Conservation (phyloP, 2,888 invertebrate genomes). For the Napeogenes inachia region DNA sequence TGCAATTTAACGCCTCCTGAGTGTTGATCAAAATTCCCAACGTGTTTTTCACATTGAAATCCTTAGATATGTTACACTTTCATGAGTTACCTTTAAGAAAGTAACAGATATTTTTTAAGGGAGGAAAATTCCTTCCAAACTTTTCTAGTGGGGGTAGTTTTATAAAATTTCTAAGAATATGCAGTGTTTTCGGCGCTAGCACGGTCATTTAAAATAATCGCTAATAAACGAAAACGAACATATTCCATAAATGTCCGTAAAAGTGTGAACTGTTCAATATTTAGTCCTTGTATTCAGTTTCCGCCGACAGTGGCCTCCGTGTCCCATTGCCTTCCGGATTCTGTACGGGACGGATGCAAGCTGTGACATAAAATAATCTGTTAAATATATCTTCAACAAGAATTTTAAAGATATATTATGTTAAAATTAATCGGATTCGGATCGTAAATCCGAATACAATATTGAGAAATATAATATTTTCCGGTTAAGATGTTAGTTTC, state of each 20-base stretch:
- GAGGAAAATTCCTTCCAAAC: background rate
- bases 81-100: constrained; percentile 11
- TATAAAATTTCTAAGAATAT: too few species aligned
- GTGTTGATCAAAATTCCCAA: constrained; percentile 60
- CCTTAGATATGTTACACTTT: constrained; percentile 22
- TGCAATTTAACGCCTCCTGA: constrained; percentile 58
- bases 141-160: too few species aligned
- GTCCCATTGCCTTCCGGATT: constrained; percentile 40
- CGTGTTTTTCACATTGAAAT: constrained; percentile 53
- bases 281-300: constrained; percentile 8
- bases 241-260: background rate
- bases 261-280: constrained; percentile 10
- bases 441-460: too few species aligned
- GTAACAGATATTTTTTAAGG: background rate
- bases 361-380: constrained; percentile 20
- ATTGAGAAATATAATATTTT: too few species aligned
- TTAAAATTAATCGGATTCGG: too few species aligned
- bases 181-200: too few species aligned
- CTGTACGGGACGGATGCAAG: constrained; percentile 51
- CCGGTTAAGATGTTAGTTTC: background rate
- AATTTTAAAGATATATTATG: too few species aligned
- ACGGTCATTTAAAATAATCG: too few species aligned
- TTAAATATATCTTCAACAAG: background rate
- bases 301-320: constrained; percentile 26
- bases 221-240: too few species aligned